phyloP scores from a whole-genome alignment of 2,888 invertebrate genomes.

The Stramonita haemastoma region DNA sequence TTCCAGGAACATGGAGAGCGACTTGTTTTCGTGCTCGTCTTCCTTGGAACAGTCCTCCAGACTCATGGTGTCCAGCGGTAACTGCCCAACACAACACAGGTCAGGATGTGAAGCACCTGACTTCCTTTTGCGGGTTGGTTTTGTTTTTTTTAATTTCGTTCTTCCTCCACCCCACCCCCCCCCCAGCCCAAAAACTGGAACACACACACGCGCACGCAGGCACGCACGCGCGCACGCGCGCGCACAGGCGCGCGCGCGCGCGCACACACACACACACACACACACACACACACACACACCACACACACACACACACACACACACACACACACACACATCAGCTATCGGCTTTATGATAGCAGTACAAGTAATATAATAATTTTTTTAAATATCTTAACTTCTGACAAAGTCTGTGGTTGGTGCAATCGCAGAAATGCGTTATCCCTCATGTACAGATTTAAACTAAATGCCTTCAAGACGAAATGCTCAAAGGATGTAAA shows the following conservation, averaged over 20 bases:
- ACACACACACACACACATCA: slow-evolving; percentile 86
- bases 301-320: slow-evolving; percentile 86
- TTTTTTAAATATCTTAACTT: too few relatives aligned
- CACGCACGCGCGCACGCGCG: background rate
- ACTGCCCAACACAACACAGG: background rate
- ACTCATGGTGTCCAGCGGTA: background rate
- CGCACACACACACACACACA: slow-evolving; percentile 73
- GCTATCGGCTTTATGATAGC: too few relatives aligned
- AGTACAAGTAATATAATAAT: too few relatives aligned
- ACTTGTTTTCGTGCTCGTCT: background rate
- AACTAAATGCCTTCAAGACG: too few relatives aligned
- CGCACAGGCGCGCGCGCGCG: background rate
- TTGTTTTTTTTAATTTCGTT: background rate
- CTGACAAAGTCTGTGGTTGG: too few relatives aligned
- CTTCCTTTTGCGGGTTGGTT: background rate
- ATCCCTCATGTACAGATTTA: too few relatives aligned
- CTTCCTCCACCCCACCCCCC: too few relatives aligned
- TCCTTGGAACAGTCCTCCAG: background rate
- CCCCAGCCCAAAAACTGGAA: too few relatives aligned
- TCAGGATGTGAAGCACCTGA: background rate
- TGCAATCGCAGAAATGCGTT: too few relatives aligned
- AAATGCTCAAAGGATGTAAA: too few relatives aligned
- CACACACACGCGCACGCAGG: background rate
- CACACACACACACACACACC: slow-evolving; percentile 85
- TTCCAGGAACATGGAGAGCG: background rate